A percentile compares a stretch with the other conserved stretches of the same genome.
These are phyloP conservation scores for Anguilla rostrata DNA, from an alignment of 2,113 vertebrate genomes.

Conservation along the genomic window DNA sequence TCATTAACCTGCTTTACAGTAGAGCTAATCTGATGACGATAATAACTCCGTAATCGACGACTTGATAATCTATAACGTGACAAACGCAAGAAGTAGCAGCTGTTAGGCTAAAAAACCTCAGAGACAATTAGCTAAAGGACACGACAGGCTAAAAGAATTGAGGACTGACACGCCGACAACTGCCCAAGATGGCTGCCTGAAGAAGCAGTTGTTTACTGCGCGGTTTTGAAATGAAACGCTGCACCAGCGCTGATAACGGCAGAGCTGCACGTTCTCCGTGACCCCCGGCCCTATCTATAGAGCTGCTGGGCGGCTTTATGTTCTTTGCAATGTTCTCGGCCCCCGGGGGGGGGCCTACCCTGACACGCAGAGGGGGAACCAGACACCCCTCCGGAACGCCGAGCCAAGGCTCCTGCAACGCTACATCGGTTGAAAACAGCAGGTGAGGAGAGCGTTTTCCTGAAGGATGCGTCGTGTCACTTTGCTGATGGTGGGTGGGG, in stretches of 20 bases:
- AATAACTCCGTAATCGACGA: too few species aligned
- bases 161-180: not conserved
- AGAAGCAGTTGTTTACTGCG: not conserved
- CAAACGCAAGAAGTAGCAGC: too few species aligned
- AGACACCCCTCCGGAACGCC: conserved; percentile 27
- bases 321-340: conserved; percentile 14
- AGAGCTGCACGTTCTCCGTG: not conserved
- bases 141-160: not conserved
- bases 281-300: conserved; percentile 37
- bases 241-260: not conserved
- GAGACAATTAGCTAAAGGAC: too few species aligned
- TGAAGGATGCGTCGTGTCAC: not conserved
- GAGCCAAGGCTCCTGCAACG: not conserved
- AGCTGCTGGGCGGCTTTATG: conserved; percentile 30
- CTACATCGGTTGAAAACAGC: not conserved
- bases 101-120: too few species aligned
- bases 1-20: not conserved
- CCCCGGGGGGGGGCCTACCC: conserved; percentile 31
- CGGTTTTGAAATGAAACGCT: not conserved
- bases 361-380: conserved; percentile 31
- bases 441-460: conserved; percentile 1
- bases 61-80: too few species aligned
- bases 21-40: too few species aligned
- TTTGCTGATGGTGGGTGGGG: not conserved
- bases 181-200: not conserved